Evolutionary conservation across 1,140 invertebrate species (phyloP), one percentile per base, ranked within the genome.

Genomic region (Philopotamus ludificatus): DNA sequence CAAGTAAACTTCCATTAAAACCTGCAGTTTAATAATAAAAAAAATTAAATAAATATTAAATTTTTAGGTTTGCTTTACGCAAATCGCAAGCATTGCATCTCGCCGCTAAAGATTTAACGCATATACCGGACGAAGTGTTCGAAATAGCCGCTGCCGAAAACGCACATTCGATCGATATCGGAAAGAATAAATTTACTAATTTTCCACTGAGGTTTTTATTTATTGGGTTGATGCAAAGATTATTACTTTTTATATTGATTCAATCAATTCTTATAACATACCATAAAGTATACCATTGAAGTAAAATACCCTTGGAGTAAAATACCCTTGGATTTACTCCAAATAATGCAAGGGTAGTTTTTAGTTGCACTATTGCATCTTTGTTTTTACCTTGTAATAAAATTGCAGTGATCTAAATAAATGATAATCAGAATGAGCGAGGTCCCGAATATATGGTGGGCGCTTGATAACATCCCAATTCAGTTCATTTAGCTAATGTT

Each of bases 81-180:
- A 88, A 88, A 74, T 85, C 86, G 39, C 87, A 86, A 73, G 77
- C 86, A 1, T 74, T 94, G 12, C 87, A 87, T 76, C 71, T 91
- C 26, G 78, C 84, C 53, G 79, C 83, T 44, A 87, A 89, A 73
- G 83, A 87, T 58, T 73, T 91, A 10, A 74, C 76, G 0, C 70
- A 78, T 22, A 79, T 95, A 20, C 90, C 93, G 7, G 83, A 86
- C 12, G 79, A 88, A 45, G 82, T 93, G 0, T 87, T 93, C 72
- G 76, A 85, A 42, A 77, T 87, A 51, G 92, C 92, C 10, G 78
- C 77, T 8, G 81, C 84, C 58, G 89, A 88, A 12, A 84, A 87
- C 68, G 89, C 94, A 1, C 86, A 84, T 45, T 84, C 84, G 39
- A 81, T 94, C 20, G 92, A 95, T 78, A 77, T 95, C 39, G 90